Evolutionary conservation across 1,140 invertebrate species (phyloP), one percentile per base, ranked within the genome.

Genomic region (Plutomurus gul): DNA sequence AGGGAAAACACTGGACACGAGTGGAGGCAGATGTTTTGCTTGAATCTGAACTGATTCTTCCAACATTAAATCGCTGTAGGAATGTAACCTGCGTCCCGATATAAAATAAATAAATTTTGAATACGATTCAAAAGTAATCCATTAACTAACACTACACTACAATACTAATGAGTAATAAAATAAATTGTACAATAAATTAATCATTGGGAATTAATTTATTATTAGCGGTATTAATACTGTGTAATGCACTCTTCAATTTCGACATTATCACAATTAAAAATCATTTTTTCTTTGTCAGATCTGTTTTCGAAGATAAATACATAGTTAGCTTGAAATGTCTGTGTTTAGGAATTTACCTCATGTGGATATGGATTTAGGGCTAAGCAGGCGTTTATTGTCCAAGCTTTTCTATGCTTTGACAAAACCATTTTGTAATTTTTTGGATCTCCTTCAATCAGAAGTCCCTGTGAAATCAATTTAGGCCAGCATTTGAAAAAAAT

Each of bases 1-100:
- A 56, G 13, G 81, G 81, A 25, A 82, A 81, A 47, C 81, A 82
- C 46, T 75, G 74, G 20, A 51, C 74, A 30, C 51, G 40, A 11
- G 51, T 39, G n/a, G 27, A 25, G 30, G 40, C 20, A 51, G 40
- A n/a, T 49, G 8, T 6, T 39, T n/a, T 8, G 10, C 40, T 25
- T 40, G 40, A 40, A 75, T 75, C 39, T 51, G 36, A n/a, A 27
- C 27, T 77, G 36, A 37, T 77, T 70, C 49, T 43, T 33, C 37
- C 46, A 3, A 49, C n/a, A 49, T 49, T 49, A 18, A 49, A 49
- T 3, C 51, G 30, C 25, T 77, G 76, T 22, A 49, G 40, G 20
- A 75, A 75, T 10, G 74, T 49, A 5, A 75, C 74, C 46, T 75
- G 40, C 13, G 16, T 18, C 8, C n/a, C n/a, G n/a, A 74, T 8